Evolutionary conservation across 2,888 invertebrate genomes (phyloP).

Genomic region (Rugalucina vietnamica): DNA sequence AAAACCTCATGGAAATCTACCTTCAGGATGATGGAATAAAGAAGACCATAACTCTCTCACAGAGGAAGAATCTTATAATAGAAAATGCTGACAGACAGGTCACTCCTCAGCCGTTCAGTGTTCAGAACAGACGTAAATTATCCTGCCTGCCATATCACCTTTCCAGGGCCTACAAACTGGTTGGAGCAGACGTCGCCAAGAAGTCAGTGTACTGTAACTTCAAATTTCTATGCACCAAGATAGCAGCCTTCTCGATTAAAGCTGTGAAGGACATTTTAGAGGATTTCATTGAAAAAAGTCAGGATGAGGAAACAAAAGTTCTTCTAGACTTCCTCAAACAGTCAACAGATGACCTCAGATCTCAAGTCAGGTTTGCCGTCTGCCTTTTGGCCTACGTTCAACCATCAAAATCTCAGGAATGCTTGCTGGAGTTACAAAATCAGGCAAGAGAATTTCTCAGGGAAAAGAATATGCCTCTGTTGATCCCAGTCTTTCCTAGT

Average conservation of each 20-base stretch:
- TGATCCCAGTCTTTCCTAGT: conserved; percentile 74
- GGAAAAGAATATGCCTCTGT: conserved; percentile 53
- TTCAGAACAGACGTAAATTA: conserved; percentile 73
- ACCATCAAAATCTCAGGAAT: conserved; percentile 40
- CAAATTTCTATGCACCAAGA: conserved; percentile 69
- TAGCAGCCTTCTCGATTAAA: conserved; percentile 83
- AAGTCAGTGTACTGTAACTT: conserved; percentile 72
- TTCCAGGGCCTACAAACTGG: conserved; percentile 50
- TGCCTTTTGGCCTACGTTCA: conserved; percentile 67
- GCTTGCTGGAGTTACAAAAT: conserved; percentile 59
- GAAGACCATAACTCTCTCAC: conserved; percentile 70
- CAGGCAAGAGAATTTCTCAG: conserved; percentile 61
- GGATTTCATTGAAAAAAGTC: conserved; percentile 91
- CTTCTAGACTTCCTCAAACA: conserved; percentile 79
- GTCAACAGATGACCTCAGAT: conserved; percentile 58
- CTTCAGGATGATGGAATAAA: conserved; percentile 71
- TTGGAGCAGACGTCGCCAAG: conserved; percentile 64
- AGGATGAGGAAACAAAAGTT: conserved; percentile 90
- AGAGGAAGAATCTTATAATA: conserved; percentile 72
- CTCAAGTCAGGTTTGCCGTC: conserved; percentile 65
- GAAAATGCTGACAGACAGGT: conserved; percentile 79
- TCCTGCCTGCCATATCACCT: conserved; percentile 74
- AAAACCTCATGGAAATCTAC: conserved; percentile 72
- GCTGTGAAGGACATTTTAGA: conserved; percentile 89
- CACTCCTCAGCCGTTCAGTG: conserved; percentile 71